A percentile compares a stretch with the other conserved stretches of the same genome.
These are phyloP conservation scores for Caenorhabditis virilis DNA, from an alignment of 2,888 invertebrate species.

Conservation along the genomic window DNA sequence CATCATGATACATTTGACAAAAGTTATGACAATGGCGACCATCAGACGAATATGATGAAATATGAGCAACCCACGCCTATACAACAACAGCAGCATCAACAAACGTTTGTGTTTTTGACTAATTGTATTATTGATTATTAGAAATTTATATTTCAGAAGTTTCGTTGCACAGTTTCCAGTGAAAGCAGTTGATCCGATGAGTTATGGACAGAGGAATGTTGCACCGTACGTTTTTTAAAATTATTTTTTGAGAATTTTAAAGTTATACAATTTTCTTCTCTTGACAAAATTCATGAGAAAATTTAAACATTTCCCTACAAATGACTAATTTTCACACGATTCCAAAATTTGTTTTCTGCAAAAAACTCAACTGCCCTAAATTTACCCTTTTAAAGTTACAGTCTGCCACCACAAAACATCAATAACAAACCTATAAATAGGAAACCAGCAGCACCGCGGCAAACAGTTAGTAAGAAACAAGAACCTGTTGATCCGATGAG, in stretches of 20 bases:
- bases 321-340: too few species aligned
- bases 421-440: neutral
- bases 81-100: neutral
- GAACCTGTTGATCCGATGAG: constrained; percentile 40
- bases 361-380: too few species aligned
- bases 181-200: constrained; percentile 11
- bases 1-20: neutral
- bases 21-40: neutral
- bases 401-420: constrained; percentile 4
- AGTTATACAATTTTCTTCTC: neutral
- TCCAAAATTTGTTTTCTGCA: too few species aligned
- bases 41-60: neutral
- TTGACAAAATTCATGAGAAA: neutral
- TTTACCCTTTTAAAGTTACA: neutral
- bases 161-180: constrained; percentile 22
- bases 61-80: neutral
- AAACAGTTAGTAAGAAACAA: constrained; percentile 19
- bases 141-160: too few species aligned
- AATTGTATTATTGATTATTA: too few species aligned
- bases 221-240: constrained; percentile 12
- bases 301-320: too few species aligned
- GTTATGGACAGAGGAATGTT: constrained; percentile 1
- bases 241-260: constrained; percentile 2
- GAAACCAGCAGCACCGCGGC: constrained; percentile 8
- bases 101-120: too few species aligned